Base-by-base conservation (phyloP, 2,113 vertebrate species). In the Odocoileus virginianus region DNA sequence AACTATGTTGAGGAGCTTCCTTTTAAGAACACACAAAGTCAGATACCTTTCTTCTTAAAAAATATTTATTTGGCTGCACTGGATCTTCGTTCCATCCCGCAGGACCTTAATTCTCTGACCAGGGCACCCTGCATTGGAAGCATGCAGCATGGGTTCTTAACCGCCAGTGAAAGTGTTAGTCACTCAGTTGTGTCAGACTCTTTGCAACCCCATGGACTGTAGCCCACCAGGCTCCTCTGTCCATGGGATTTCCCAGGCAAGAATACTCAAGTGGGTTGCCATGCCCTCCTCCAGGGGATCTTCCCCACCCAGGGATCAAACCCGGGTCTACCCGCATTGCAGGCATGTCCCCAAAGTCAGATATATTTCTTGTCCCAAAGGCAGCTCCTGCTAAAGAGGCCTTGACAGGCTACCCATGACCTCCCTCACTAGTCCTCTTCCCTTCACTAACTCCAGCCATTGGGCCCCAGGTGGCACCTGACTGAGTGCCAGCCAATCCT, bases 21-120 rank as follows among this genome's bases (percentile, higher is more conserved):
- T 92, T 90, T 85, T 78, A 92, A 90, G 87, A 88, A 45, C 84
- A 89, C 43, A 61, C 28, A 36, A 94, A 76, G 81, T 92, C 84
- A 94, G 83, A 87, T 50, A 57, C 33, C 54, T 97, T 95, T 89
- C 71, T 83, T 50, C 36, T 27, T 1, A 7, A 76, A 74, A 76
- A 76, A 27, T 76, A 15, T 27, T 15, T 76, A 27, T 43, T 43
- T 43, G 67, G 67, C 67, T 23, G 23, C 40, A 76, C 71, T 76
- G 12, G 12, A 7, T 43, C 71, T 76, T 76, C 14, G 6, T 43
- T 43, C 40, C 23, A 14, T 40, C 71, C 43, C 0, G 6, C 40
- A 76, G 71, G 71, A 43, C 43, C 71, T 43, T 76, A 25, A 21
- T 43, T 76, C 71, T 12, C 71, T 43, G 71, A 43, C 23, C 71